These are phyloP conservation scores for Drosophila simulans DNA, from an alignment of 1,140 invertebrate genomes.

Conservation along the genomic window DNA sequence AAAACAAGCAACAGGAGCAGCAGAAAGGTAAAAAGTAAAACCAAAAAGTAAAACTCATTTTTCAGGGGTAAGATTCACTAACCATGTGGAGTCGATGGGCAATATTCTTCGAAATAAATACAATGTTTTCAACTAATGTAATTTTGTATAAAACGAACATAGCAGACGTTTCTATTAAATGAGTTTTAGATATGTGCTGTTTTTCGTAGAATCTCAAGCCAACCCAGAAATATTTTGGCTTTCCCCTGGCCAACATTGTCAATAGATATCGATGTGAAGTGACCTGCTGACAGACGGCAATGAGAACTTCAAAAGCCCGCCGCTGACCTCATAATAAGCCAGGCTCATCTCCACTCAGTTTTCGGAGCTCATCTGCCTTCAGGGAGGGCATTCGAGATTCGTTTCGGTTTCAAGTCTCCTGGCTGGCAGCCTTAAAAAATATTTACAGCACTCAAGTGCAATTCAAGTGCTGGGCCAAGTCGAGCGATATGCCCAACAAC, in stretches of 20 bases:
- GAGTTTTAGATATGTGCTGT: slow-evolving; percentile 6
- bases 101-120: too few species aligned
- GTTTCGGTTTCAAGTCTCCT: slow-evolving; percentile 55
- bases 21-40: slow-evolving; percentile 48
- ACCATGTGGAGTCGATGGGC: not conserved
- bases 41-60: slow-evolving; percentile 44
- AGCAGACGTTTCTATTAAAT: not conserved
- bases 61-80: slow-evolving; percentile 47
- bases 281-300: slow-evolving; percentile 47
- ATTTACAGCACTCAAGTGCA: slow-evolving; percentile 81
- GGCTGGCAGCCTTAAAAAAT: slow-evolving; percentile 74
- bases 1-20: slow-evolving; percentile 44
- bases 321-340: slow-evolving; percentile 72
- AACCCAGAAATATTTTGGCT: slow-evolving; percentile 26
- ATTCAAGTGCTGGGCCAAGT: slow-evolving; percentile 78
- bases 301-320: slow-evolving; percentile 52
- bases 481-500: slow-evolving; percentile 62
- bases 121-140: too few species aligned
- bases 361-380: slow-evolving; percentile 35
- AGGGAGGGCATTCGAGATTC: slow-evolving; percentile 69
- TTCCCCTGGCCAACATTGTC: slow-evolving; percentile 31
- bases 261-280: slow-evolving; percentile 38
- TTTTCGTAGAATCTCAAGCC: slow-evolving; percentile 34
- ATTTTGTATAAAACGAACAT: not conserved
- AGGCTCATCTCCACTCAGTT: slow-evolving; percentile 47